Conservation (phyloP, 2,888 invertebrate genomes). For the Xestia c-nigrum region DNA sequence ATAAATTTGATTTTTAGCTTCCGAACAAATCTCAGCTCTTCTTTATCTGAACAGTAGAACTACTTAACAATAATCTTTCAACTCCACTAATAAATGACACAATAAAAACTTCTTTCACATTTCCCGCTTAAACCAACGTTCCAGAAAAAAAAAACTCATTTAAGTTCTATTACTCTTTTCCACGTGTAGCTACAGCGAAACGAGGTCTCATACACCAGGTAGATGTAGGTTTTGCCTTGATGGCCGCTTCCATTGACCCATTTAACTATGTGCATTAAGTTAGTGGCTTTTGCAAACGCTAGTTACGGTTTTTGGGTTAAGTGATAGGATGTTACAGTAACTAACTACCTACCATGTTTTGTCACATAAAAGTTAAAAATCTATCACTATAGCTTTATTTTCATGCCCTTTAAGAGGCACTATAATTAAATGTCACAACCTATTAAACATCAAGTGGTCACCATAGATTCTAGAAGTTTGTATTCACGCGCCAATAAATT, state of each 20-base stretch:
- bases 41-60: neutral
- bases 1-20: neutral
- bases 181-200: constrained; percentile 42
- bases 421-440: constrained; percentile 32
- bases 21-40: neutral
- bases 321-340: constrained; percentile 28
- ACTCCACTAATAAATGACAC: constrained; percentile 10
- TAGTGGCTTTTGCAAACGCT: constrained; percentile 54
- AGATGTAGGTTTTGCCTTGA: constrained; percentile 73
- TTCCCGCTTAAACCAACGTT: constrained; percentile 22
- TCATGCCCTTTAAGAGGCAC: constrained; percentile 10
- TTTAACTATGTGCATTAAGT: constrained; percentile 65
- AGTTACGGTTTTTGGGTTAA: constrained; percentile 52
- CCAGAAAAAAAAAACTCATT: constrained; percentile 39
- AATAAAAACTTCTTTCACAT: constrained; percentile 21
- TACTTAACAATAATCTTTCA: neutral
- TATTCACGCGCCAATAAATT: constrained; percentile 51
- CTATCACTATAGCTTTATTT: neutral
- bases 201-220: constrained; percentile 68
- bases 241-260: constrained; percentile 76
- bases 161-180: constrained; percentile 44
- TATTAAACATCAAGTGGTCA: constrained; percentile 26
- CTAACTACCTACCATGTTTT: neutral
- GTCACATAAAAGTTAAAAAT: neutral
- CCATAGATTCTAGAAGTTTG: constrained; percentile 48